These are phyloP conservation scores for Gallinago media DNA, from an alignment of 2,113 vertebrate genomes.

Conservation along the genomic window DNA sequence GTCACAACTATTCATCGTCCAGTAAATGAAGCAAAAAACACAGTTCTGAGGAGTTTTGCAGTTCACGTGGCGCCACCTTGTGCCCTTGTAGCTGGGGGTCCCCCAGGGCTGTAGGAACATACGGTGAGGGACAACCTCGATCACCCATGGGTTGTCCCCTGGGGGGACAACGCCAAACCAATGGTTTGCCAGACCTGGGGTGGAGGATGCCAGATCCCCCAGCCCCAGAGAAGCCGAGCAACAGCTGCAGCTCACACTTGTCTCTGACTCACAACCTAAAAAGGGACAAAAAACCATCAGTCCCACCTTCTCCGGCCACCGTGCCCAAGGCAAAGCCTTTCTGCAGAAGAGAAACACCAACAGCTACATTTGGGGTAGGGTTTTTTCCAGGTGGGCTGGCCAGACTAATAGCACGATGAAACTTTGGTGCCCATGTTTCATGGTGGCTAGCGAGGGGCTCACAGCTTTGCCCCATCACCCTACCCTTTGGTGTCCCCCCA, in stretches of 20 bases:
- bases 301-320: background rate
- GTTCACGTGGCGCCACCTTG: fast-evolving
- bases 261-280: background rate
- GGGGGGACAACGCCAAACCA: fast-evolving
- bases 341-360: background rate
- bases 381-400: background rate
- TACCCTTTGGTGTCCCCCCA: background rate
- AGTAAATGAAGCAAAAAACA: fast-evolving
- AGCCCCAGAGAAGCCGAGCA: background rate
- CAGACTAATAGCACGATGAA: background rate
- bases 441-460: fast-evolving
- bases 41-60: background rate
- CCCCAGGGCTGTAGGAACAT: background rate
- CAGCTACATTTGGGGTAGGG: fast-evolving
- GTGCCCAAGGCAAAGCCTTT: background rate
- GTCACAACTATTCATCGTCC: fast-evolving
- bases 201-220: background rate
- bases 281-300: background rate
- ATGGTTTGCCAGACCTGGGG: background rate
- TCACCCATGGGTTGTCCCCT: background rate
- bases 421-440: fast-evolving
- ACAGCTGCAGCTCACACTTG: fast-evolving
- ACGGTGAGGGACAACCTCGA: fast-evolving
- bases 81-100: fast-evolving
- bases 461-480: background rate